Evolutionary conservation across 2,797 vertebrate genomes (phyloP).

Genomic region (Mormyrops boulengeri): DNA sequence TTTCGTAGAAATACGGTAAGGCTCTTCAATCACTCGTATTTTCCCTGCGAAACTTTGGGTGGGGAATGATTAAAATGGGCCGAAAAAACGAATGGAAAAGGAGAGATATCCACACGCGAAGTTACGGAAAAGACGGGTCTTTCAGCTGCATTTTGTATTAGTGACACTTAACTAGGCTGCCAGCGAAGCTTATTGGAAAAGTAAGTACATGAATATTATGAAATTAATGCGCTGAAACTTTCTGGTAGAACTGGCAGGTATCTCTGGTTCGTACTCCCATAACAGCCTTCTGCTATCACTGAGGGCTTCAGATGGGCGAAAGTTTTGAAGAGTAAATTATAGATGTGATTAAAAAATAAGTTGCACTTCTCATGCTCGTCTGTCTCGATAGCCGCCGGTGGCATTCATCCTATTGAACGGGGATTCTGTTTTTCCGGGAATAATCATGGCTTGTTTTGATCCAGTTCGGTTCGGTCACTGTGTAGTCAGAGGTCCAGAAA

Average conservation of each 20-base stretch:
- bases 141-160: background rate
- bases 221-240: background rate
- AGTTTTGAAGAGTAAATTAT: background rate
- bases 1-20: slow-evolving; percentile 18
- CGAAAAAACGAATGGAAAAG: background rate
- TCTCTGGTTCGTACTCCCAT: background rate
- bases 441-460: background rate
- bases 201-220: background rate
- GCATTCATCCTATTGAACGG: background rate
- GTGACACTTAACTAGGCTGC: background rate
- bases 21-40: background rate
- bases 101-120: background rate
- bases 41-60: background rate
- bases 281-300: background rate
- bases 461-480: background rate
- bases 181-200: background rate
- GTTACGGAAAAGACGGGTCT: background rate
- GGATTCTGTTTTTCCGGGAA: background rate
- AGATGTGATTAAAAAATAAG: background rate
- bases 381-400: background rate
- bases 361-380: background rate
- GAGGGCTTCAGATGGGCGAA: background rate
- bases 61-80: background rate
- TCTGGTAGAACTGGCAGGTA: background rate
- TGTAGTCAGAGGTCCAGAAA: background rate